Percentiles rank a stretch among this genome's conserved stretches.
Conservation (phyloP, 2,797 vertebrate species). For the Sylvilagus floridanus region DNA sequence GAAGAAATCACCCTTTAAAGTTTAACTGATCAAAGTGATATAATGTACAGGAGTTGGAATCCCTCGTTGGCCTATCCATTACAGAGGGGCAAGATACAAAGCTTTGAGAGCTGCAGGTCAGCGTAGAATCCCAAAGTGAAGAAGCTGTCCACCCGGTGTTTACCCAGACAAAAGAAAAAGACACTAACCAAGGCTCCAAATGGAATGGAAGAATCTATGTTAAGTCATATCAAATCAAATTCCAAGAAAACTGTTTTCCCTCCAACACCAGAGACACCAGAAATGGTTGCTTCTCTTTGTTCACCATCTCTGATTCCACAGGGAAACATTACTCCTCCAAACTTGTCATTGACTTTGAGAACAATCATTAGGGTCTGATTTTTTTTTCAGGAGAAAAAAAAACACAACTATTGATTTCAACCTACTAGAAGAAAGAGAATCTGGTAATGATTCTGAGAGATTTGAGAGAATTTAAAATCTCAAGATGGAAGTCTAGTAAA, state of each 20-base stretch:
- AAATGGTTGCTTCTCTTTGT: background rate
- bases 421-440: background rate
- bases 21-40: constrained; percentile 59
- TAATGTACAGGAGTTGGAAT: constrained; percentile 12
- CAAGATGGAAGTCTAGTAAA: background rate
- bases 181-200: background rate
- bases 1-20: constrained; percentile 66
- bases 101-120: background rate
- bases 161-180: background rate
- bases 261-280: background rate
- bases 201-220: background rate
- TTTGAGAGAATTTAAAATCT: background rate
- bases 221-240: background rate
- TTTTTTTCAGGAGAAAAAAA: background rate
- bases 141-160: background rate
- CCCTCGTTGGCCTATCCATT: background rate
- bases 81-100: background rate
- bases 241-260: background rate
- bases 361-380: background rate
- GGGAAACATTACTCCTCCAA: background rate
- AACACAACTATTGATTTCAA: background rate
- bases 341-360: background rate
- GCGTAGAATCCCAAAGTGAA: background rate
- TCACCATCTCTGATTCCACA: background rate
- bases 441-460: background rate